phyloP scores from a whole-genome alignment of 2,888 invertebrate species.

The Dryobota labecula region DNA sequence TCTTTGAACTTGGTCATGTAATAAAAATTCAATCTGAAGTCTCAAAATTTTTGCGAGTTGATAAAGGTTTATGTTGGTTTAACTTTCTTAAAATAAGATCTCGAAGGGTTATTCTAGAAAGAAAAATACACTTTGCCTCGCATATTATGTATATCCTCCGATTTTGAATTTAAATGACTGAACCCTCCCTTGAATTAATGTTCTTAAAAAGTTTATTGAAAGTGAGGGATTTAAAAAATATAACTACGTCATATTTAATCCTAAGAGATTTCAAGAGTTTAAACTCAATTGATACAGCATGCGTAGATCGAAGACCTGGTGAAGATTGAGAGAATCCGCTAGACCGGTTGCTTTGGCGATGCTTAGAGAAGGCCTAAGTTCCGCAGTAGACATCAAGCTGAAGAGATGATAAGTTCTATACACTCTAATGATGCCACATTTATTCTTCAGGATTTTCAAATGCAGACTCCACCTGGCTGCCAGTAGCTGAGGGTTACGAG shows the following conservation, averaged over 20 bases:
- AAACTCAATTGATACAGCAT: neutral
- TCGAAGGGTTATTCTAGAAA: slow-evolving; percentile 10
- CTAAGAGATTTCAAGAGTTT: neutral
- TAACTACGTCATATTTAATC: neutral
- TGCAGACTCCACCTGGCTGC: slow-evolving; percentile 91
- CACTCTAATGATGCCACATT: neutral
- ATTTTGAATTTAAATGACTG: slow-evolving; percentile 30
- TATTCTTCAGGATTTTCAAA: slow-evolving; percentile 90
- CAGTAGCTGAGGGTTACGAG: slow-evolving; percentile 91
- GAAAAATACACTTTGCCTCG: slow-evolving; percentile 9
- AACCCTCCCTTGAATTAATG: slow-evolving; percentile 25
- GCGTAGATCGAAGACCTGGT: neutral
- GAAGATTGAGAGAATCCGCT: neutral
- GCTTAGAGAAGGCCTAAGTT: neutral
- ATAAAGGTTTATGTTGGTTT: slow-evolving; percentile 35
- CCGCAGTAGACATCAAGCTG: neutral
- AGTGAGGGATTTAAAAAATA: neutral
- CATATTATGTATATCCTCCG: slow-evolving; percentile 13
- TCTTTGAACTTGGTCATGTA: neutral
- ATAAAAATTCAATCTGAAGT: slow-evolving; percentile 27
- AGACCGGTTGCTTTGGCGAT: neutral
- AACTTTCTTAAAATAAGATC: slow-evolving; percentile 15
- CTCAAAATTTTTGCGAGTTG: slow-evolving; percentile 28
- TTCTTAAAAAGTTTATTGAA: slow-evolving; percentile 1
- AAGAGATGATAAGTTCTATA: neutral